Evolutionary conservation across 2,888 invertebrate species (phyloP).

Genomic region (Oxycera nigricornis): DNA sequence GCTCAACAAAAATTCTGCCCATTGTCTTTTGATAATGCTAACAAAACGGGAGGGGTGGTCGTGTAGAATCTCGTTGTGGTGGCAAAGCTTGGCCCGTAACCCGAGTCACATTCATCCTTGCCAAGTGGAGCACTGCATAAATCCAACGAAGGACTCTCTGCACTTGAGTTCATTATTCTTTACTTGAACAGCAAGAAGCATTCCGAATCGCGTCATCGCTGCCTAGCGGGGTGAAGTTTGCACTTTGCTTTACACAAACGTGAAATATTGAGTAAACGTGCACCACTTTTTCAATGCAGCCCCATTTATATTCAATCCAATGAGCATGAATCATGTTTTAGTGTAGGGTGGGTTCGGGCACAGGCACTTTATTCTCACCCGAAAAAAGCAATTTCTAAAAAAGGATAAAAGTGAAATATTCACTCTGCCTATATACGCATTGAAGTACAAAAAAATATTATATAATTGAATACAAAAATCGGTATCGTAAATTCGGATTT

Average conservation of each 20-base stretch:
- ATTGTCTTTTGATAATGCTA: conserved; percentile 4
- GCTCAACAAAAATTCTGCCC: not conserved
- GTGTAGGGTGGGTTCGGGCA: not conserved
- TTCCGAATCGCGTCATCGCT: not conserved
- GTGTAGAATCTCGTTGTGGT: not conserved
- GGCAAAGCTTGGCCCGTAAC: not conserved
- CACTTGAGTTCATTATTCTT: not conserved
- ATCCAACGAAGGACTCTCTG: not conserved
- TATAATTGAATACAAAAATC: no score
- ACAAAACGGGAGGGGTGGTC: not conserved
- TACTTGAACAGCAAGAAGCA: not conserved
- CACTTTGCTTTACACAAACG: not conserved
- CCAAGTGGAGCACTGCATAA: not conserved
- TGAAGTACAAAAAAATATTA: no score
- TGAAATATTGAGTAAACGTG: conserved; percentile 16
- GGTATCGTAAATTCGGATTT: no score
- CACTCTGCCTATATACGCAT: no score
- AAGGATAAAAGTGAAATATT: no score
- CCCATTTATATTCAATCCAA: not conserved
- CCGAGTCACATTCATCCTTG: not conserved
- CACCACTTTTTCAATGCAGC: not conserved
- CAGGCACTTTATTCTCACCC: no score
- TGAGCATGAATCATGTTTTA: not conserved
- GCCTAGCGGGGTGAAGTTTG: not conserved
- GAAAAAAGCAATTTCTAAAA: no score